Evolutionary conservation across 2,113 vertebrate species (phyloP), one percentile per base, ranked within the genome.

Genomic region (Hippocampus mohnikei): DNA sequence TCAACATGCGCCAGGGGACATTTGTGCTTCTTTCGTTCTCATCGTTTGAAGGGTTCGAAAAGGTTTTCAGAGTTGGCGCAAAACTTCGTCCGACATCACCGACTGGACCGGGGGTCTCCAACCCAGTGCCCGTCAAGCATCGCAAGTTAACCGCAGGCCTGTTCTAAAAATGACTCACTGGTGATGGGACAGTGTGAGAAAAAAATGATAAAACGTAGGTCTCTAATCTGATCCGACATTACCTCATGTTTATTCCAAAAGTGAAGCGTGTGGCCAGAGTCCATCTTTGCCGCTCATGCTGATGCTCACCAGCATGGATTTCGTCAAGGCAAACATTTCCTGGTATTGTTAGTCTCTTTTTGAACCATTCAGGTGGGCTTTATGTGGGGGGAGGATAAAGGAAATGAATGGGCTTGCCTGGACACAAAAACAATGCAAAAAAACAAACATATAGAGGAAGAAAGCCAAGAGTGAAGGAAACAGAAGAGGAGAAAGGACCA

Each of bases 331-430:
- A 74, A 76, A 62, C 69, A 81, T 75, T 91, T 93, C 92, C 92
- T 89, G 74, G 59, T 53, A 91, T 91, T 93, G 92, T 93, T 76
- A 0, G 6, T 50, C 8, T 74, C 69, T 61, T 70, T 44, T 79
- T 69, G 71, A 73, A 63, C 13, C 60, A 46, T 79, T 75, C 88
- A 92, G 91, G 89, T 93, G 87, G 29, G 2, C 15, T 33, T 56
- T 75, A 65, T 13, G 70, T 37, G 33, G 68, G 64, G 70, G 27
- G 71, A 52, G 69, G 62, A 41, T 0, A n/a, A 42, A 42, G 72
- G 71, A 60, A 37, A 59, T 21, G 66, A 67, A 21, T 55, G 77
- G 65, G 8, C 41, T 41, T 10, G 41, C 21, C 61, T 56, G 16
- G 66, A 37, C 21, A 16, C 33, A 20, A 18, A 71, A 10, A 69